Conservation (phyloP, 1,140 invertebrate genomes). For the Diachasma alloeum region DNA sequence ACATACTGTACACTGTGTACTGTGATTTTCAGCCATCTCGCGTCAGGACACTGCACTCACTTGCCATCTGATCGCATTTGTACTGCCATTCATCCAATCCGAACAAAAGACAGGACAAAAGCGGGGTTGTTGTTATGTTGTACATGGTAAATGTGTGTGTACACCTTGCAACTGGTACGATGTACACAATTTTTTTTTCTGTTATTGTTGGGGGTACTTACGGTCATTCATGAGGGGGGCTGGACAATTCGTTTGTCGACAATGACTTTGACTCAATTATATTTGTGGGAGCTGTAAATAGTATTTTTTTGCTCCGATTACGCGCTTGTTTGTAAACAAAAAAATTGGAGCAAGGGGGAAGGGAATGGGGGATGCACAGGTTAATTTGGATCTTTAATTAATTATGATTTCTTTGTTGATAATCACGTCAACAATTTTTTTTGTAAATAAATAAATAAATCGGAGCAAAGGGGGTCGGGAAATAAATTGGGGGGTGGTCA, state of each 20-base stretch:
- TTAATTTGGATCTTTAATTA: not conserved
- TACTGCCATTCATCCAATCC: slow-evolving; percentile 8
- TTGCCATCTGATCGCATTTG: slow-evolving; percentile 13
- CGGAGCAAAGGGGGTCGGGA: too few species aligned
- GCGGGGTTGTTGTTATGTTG: slow-evolving; percentile 29
- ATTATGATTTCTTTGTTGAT: too few species aligned
- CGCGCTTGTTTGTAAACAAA: too few species aligned
- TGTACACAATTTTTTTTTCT: slow-evolving; percentile 13
- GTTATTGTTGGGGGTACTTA: not conserved
- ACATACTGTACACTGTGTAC: not conserved
- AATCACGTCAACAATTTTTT: too few species aligned
- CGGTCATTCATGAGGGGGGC: not conserved
- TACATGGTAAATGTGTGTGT: not conserved
- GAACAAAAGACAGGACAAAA: slow-evolving; percentile 14
- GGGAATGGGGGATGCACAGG: not conserved
- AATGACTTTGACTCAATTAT: not conserved
- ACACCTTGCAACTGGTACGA: not conserved
- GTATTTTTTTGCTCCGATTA: too few species aligned
- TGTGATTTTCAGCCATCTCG: slow-evolving; percentile 30
- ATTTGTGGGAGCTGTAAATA: not conserved
- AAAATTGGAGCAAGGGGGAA: not conserved
- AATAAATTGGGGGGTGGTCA: too few species aligned
- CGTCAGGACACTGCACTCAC: slow-evolving; percentile 33
- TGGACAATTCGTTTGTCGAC: not conserved
- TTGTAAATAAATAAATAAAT: too few species aligned